A percentile compares a stretch with the other conserved stretches of the same genome.
Conservation (phyloP, 2,888 invertebrate genomes). For the Zygothrica quintamaculata region DNA sequence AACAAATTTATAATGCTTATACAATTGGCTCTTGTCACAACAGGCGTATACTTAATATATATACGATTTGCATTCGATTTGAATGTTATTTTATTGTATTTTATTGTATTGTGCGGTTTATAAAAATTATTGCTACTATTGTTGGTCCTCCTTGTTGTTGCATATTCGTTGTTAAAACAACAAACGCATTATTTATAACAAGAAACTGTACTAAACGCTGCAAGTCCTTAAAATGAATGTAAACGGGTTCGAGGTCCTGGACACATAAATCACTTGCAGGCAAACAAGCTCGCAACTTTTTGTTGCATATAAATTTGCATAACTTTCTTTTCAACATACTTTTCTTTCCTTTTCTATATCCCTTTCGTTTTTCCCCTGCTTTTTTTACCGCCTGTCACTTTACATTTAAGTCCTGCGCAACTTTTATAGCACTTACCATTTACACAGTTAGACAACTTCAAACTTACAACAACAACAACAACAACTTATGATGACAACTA, state of each 20-base stretch:
- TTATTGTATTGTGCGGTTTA: conserved; percentile 11
- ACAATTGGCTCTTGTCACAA: conserved; percentile 17
- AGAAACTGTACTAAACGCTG: conserved; percentile 16
- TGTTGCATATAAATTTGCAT: conserved; percentile 75
- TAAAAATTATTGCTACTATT: neutral
- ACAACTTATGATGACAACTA: conserved; percentile 43
- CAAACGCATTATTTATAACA: conserved; percentile 60
- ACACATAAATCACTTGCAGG: conserved; percentile 72
- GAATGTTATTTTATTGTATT: conserved; percentile 31
- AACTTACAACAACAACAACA: too few relatives aligned
- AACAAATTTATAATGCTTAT: conserved; percentile 33
- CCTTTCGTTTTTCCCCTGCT: neutral
- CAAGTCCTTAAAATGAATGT: conserved; percentile 37
- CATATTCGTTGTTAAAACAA: conserved; percentile 30
- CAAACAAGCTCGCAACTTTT: conserved; percentile 70
- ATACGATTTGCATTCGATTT: conserved; percentile 2
- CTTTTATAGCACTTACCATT: conserved; percentile 48
- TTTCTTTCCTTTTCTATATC: conserved; percentile 5
- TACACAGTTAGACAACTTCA: conserved; percentile 44
- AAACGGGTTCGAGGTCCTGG: conserved; percentile 55
- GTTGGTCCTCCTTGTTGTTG: too few relatives aligned
- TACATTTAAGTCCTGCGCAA: conserved; percentile 56
- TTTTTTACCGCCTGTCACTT: conserved; percentile 9
- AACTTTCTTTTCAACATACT: conserved; percentile 52
- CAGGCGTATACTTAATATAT: conserved; percentile 38